phyloP scores from a whole-genome alignment of 2,113 vertebrate species.

The Elephantulus edwardii region DNA sequence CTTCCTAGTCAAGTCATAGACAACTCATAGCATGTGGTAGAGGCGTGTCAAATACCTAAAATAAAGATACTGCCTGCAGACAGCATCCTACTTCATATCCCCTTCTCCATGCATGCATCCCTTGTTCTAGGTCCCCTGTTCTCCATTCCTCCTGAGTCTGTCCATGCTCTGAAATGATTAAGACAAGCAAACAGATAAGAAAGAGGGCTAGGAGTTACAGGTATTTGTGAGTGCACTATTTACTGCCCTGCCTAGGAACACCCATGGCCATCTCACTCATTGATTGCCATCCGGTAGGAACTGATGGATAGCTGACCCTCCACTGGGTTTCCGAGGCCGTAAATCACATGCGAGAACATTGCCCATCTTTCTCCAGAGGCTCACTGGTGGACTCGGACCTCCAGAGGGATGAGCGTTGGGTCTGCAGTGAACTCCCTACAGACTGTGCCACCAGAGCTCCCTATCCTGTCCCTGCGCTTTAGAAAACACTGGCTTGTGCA shows the following conservation, averaged over 20 bases:
- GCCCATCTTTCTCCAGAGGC: too few relatives aligned
- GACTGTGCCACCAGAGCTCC: too few relatives aligned
- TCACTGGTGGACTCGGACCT: too few relatives aligned
- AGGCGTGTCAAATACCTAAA: not conserved
- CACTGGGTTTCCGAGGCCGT: too few relatives aligned
- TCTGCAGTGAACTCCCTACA: too few relatives aligned
- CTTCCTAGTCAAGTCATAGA: not conserved
- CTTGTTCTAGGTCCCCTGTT: rapidly evolving
- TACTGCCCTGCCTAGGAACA: not conserved
- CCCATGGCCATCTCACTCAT: not conserved
- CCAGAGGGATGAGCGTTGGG: too few relatives aligned
- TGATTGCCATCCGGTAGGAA: too few relatives aligned
- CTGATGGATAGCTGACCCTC: too few relatives aligned
- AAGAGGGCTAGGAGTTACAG: not conserved
- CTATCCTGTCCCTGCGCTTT: too few relatives aligned
- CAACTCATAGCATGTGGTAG: not conserved
- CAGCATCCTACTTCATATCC: too few relatives aligned
- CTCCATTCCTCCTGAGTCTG: not conserved
- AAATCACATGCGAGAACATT: too few relatives aligned
- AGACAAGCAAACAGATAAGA: rapidly evolving
- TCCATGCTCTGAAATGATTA: not conserved
- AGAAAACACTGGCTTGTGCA: not conserved
- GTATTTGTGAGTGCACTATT: not conserved
- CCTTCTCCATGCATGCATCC: not conserved
- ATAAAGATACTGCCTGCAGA: not conserved